Evolutionary conservation across 1,140 invertebrate species (phyloP), one percentile per base, ranked within the genome.

Genomic region (Atta texana): DNA sequence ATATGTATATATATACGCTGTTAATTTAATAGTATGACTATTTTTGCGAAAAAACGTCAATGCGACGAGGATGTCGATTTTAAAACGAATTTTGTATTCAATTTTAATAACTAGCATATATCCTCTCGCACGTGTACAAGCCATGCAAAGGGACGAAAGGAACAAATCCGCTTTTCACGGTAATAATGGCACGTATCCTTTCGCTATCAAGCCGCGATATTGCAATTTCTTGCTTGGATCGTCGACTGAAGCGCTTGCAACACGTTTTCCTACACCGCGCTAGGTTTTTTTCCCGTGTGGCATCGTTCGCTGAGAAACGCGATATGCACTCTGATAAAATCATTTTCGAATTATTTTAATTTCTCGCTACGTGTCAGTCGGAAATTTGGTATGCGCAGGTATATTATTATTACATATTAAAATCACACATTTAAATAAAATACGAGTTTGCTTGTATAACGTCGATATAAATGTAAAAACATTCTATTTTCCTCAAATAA

Each of bases 211-310:
- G 80, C 69, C 80, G 69, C 69, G 80, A 84, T 84, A 84, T 84
- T 84, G 80, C 80, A 84, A 84, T 84, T 84, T 84, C 80, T 84
- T 84, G 80, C 80, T 53, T 75, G 80, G 80, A 84, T 84, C 80
- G 80, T 84, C 80, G 80, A 34, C 66, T 84, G 49, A 75, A 75
- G 69, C 69, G 68, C 69, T 49, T 39, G 69, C 69, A 86, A 81
- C 75, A 66, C 85, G 39, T 69, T 68, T 68, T 69, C 57, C 39
- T 57, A 7, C 55, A 74, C 8, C 76, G 75, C 64, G 44, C 31
- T 57, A 44, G 24, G 10, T 63, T 78, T 68, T 84, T 84, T 84
- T 16, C 28, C 31, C 34, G 18, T 16, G 1, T 12, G 34, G 10
- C 55, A n/a, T 57, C 80, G 34, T 51, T 24, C 28, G n/a, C 8